phyloP scores from a whole-genome alignment of 37 sponge, comb jelly and placozoan species.

The Dysidea cf. avara region DNA sequence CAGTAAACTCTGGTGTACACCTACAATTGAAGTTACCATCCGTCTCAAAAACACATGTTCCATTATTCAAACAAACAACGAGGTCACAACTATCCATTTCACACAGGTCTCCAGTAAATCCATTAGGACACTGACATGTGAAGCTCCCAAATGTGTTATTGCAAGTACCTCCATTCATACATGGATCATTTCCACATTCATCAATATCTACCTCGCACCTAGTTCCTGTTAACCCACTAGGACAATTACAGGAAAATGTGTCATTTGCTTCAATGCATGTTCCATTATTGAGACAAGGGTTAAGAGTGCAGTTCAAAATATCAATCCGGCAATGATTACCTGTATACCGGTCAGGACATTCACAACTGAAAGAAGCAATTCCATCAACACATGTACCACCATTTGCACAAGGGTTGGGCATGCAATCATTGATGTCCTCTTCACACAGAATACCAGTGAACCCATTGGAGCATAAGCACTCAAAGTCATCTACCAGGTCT shows the following conservation, averaged over 20 bases:
- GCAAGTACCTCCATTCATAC: conserved; percentile 49
- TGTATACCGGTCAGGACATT: no score
- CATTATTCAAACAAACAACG: conserved; percentile 19
- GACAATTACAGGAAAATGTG: conserved; percentile 19
- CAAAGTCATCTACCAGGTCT: conserved; percentile 24
- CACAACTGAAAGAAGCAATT: no score
- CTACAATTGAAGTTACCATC: not conserved
- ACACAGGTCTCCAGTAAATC: conserved; percentile 34
- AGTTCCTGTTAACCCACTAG: conserved; percentile 10
- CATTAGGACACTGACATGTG: conserved; percentile 10
- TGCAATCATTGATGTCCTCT: no score
- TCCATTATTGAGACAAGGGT: conserved; percentile 52
- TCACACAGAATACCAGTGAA: conserved; percentile 51
- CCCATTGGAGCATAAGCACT: conserved; percentile 33
- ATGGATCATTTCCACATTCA: conserved; percentile 17
- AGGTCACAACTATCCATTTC: conserved; percentile 30
- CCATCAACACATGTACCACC: no score
- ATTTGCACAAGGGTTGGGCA: no score
- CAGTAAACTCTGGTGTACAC: conserved; percentile 16
- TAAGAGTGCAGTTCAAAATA: not conserved
- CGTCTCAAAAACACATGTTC: conserved; percentile 17
- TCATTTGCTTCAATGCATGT: conserved; percentile 19
- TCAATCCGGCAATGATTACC: not conserved
- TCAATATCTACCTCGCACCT: conserved; percentile 14
- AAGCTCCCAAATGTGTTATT: conserved; percentile 26